phyloP scores from a whole-genome alignment of 2,797 vertebrate genomes.

The Thripadectes ignobilis region DNA sequence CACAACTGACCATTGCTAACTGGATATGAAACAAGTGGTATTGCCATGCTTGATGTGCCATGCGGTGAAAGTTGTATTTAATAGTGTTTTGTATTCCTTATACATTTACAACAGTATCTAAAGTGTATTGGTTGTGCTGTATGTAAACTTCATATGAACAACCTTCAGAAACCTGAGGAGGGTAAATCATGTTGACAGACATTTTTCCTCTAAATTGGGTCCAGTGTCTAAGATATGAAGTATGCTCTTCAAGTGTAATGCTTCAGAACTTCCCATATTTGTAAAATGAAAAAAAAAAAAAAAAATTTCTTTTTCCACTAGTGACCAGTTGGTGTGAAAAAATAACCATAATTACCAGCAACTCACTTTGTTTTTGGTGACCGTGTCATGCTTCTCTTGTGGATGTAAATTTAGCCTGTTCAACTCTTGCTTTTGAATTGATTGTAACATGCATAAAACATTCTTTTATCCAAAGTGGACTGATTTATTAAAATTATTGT shows the following conservation, averaged over 20 bases:
- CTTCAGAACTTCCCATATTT: slow-evolving; percentile 48
- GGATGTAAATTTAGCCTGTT: slow-evolving; percentile 66
- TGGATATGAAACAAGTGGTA: slow-evolving; percentile 65
- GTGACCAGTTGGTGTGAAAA: slow-evolving; percentile 35
- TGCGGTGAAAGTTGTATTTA: slow-evolving; percentile 71
- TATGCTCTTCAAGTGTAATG: slow-evolving; percentile 32
- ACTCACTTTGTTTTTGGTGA: slow-evolving; percentile 43
- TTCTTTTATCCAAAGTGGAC: slow-evolving; percentile 57
- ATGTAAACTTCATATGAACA: slow-evolving; percentile 64
- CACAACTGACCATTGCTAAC: slow-evolving; percentile 74
- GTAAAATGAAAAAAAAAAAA: neutral
- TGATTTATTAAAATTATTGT: slow-evolving; percentile 10
- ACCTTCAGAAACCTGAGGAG: slow-evolving; percentile 61
- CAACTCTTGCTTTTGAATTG: slow-evolving; percentile 70
- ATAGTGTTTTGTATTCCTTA: slow-evolving; percentile 67
- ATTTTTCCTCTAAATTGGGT: slow-evolving; percentile 63
- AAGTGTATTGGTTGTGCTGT: slow-evolving; percentile 71
- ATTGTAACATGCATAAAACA: slow-evolving; percentile 51
- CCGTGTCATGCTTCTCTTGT: slow-evolving; percentile 40
- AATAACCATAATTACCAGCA: slow-evolving; percentile 45
- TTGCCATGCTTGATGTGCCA: slow-evolving; percentile 77
- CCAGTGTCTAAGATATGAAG: slow-evolving; percentile 53
- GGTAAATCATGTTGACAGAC: slow-evolving; percentile 60
- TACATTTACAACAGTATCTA: slow-evolving; percentile 63
- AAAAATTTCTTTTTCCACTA: neutral